Conservation (phyloP, 1,140 invertebrate species). For the Trichonephila clavipes region DNA sequence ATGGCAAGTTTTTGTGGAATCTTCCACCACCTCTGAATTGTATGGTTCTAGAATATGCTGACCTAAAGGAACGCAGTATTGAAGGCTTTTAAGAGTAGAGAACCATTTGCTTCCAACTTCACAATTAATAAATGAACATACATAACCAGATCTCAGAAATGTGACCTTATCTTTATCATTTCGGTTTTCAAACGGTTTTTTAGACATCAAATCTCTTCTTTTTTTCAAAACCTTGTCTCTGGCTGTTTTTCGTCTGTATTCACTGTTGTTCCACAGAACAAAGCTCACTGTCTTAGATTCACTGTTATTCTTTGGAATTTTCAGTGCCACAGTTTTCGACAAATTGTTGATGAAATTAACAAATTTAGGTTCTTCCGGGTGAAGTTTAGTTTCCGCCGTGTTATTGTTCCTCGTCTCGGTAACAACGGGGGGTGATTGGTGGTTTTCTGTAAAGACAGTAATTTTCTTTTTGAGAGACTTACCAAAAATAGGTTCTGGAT, state of each 20-base stretch:
- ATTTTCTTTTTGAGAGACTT: neutral
- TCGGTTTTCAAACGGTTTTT: neutral
- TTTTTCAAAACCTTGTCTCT: neutral
- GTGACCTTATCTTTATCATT: neutral
- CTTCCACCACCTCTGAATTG: neutral
- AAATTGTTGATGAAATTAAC: neutral
- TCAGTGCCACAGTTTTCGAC: neutral
- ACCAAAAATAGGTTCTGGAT: neutral
- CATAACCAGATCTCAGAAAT: neutral
- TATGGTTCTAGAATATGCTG: neutral
- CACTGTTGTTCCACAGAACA: neutral
- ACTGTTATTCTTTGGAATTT: neutral
- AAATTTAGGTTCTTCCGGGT: neutral
- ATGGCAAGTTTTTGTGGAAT: neutral
- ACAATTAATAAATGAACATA: neutral
- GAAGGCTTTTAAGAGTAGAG: neutral
- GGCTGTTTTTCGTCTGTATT: neutral
- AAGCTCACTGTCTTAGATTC: neutral
- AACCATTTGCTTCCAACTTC: conserved; percentile 41
- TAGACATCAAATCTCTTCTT: neutral
- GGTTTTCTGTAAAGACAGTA: neutral
- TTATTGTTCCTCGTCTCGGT: neutral
- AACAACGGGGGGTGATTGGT: neutral
- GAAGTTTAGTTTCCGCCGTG: neutral
- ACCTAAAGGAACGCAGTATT: conserved; percentile 8